Evolutionary conservation across 2,113 vertebrate species (phyloP), one percentile per base, ranked within the genome.

Genomic region (Gobiocypris rarus): DNA sequence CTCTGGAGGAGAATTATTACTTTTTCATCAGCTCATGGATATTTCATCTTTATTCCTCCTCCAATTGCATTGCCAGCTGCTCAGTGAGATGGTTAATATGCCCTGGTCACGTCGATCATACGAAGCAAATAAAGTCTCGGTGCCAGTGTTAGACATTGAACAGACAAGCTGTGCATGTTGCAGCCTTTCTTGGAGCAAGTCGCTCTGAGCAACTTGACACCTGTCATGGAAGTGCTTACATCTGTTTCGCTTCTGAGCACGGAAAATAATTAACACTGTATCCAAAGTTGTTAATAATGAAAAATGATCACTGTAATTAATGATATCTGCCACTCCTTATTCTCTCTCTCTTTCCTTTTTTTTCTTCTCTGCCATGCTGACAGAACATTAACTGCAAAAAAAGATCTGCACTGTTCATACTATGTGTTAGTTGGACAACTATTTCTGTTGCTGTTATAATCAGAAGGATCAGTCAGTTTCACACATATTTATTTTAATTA

Each of bases 21-120:
- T 92, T 94, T 94, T 92, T 93, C 87, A 92, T 93, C 87, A 89
- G 87, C 89, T 87, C 88, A 91, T 92, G 87, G 92, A 92, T 92
- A 92, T 94, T 93, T 94, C 89, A 93, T 93, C 90, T 91, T 92
- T 86, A 91, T 86, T 88, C 88, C 83, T 88, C 81, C 86, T 87
- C 43, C 85, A 90, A 85, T 90, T 89, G 90, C 69, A 87, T 84
- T 86, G 85, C 91, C 91, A 91, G 88, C 85, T 87, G 86, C 74
- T 84, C 84, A 78, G 83, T 85, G 86, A 89, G 91, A 90, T 70
- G 65, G 90, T 89, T 87, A 92, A 89, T 93, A 90, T 87, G 75
- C 85, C 81, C 80, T 85, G 89, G 88, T 87, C 85, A 86, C 86
- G 87, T 93, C 90, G 85, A 89, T 93, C 87, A 91, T 91, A 87